A percentile compares a stretch with the other conserved stretches of the same genome.
phyloP scores from a whole-genome alignment of 2,888 invertebrate species.

The Metallyticus violacea region DNA sequence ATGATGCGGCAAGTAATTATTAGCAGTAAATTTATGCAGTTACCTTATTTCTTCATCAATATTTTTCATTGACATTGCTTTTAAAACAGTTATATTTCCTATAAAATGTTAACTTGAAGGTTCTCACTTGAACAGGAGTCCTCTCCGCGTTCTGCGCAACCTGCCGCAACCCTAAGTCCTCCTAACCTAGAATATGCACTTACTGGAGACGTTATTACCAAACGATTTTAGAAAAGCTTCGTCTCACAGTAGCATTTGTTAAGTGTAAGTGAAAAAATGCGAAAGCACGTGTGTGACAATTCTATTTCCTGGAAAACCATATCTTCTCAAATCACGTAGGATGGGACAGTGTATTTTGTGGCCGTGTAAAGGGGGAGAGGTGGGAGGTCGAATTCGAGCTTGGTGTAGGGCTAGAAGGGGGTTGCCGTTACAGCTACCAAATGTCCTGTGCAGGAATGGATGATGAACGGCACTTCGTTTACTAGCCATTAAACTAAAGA shows the following conservation, averaged over 20 bases:
- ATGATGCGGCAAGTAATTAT: too few species aligned
- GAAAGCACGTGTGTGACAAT: neutral
- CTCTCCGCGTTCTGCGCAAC: neutral
- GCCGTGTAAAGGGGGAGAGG: neutral
- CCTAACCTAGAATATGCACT: too few species aligned
- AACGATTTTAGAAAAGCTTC: neutral
- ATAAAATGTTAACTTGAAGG: too few species aligned
- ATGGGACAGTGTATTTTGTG: neutral
- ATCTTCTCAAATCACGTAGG: slow-evolving; percentile 18
- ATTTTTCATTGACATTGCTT: too few species aligned
- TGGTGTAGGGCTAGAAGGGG: neutral
- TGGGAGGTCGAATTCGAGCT: neutral
- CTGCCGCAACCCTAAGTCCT: neutral
- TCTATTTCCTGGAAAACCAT: neutral
- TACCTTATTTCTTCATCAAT: too few species aligned
- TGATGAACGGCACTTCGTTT: slow-evolving; percentile 26
- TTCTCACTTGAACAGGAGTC: too few species aligned
- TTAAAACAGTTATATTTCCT: too few species aligned
- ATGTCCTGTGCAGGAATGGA: slow-evolving; percentile 29
- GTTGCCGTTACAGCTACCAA: slow-evolving; percentile 13
- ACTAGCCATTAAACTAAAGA: slow-evolving; percentile 29
- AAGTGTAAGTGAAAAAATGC: neutral
- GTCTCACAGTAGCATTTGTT: neutral
- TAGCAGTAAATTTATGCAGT: too few species aligned
- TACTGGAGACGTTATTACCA: neutral